Evolutionary conservation across 2,888 invertebrate species (phyloP).

Genomic region (Sinohyriopsis cumingii): DNA sequence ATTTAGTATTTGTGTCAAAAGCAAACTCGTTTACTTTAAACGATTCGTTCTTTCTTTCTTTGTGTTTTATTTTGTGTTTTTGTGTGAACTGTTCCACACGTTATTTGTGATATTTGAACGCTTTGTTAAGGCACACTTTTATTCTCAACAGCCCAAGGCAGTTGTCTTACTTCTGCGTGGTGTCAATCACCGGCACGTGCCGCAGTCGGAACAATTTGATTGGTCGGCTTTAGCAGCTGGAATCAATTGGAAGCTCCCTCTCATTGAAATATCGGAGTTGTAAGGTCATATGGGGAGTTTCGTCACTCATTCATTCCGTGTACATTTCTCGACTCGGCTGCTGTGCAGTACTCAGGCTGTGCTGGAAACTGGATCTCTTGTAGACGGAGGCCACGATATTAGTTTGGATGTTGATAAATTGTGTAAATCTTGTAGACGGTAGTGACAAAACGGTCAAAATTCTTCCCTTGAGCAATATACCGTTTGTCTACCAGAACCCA

Average conservation of each 20-base stretch:
- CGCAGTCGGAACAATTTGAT: conserved; percentile 41
- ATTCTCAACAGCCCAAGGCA: no score
- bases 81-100: no score
- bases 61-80: no score
- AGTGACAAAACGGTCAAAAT: conserved; percentile 35
- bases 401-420: conserved; percentile 32
- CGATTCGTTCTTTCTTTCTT: no score
- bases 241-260: conserved; percentile 30
- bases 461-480: conserved; percentile 38
- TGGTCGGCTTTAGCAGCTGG: conserved; percentile 40
- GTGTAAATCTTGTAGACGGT: conserved; percentile 36
- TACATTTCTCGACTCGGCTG: conserved; percentile 27
- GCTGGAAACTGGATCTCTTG: no score
- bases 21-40: no score
- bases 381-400: conserved; percentile 2
- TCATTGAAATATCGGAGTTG: conserved; percentile 26
- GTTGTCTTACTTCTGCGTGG: conserved; percentile 19
- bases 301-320: conserved; percentile 40
- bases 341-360: conserved; percentile 12
- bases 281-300: conserved; percentile 50
- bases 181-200: conserved; percentile 39
- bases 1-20: no score
- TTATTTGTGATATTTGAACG: no score
- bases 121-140: no score
- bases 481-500: conserved; percentile 42